Evolutionary conservation across 2,113 vertebrate species (phyloP).

Genomic region (Struthidea cinerea): DNA sequence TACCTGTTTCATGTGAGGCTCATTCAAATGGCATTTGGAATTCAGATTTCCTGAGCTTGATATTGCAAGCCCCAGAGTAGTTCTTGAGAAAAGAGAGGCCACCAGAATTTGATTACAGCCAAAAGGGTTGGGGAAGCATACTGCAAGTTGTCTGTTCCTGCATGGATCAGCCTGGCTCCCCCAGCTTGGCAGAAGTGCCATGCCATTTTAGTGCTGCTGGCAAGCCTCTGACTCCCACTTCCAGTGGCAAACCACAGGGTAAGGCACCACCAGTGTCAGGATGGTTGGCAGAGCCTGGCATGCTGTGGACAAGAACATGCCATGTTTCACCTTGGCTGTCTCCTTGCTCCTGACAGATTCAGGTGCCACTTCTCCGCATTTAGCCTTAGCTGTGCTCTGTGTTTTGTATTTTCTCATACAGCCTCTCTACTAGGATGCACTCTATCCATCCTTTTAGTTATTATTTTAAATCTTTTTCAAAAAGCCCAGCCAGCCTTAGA

Average conservation of each 20-base stretch:
- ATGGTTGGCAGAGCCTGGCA: fast-evolving
- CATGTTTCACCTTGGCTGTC: background rate
- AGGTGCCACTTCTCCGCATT: background rate
- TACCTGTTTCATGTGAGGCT: background rate
- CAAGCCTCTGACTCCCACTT: background rate
- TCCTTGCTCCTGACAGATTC: background rate
- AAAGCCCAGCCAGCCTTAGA: conserved; percentile 17
- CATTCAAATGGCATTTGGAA: background rate
- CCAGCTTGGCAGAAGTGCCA: background rate
- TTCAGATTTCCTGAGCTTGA: background rate
- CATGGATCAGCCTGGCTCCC: background rate
- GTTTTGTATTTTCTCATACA: background rate
- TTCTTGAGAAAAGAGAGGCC: background rate
- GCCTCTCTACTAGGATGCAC: background rate
- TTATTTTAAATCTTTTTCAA: conserved; percentile 47
- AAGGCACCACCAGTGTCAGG: fast-evolving
- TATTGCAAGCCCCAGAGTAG: background rate
- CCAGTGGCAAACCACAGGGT: background rate
- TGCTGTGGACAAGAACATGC: fast-evolving
- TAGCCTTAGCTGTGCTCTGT: background rate
- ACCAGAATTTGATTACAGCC: background rate
- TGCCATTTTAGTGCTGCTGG: background rate
- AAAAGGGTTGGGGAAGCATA: background rate
- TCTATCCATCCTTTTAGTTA: conserved; percentile 38
- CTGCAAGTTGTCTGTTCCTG: background rate